Percentiles rank a stretch among this genome's conserved stretches.
phyloP scores from a whole-genome alignment of 2,888 invertebrate species.

The Hyposoter didymator region DNA sequence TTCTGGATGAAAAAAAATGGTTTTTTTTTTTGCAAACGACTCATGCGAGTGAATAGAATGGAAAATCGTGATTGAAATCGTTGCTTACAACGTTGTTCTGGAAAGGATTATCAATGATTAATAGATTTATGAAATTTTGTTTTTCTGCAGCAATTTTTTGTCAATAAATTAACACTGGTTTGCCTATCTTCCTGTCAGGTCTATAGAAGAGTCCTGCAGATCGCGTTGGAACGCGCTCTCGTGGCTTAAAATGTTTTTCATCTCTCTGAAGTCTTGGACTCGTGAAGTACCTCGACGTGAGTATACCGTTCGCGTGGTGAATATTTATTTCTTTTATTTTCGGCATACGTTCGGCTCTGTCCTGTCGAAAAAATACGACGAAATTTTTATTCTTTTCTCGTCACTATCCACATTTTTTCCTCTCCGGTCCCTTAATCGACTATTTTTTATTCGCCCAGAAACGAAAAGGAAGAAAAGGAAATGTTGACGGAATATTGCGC shows the following conservation, averaged over 20 bases:
- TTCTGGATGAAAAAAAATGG: not conserved
- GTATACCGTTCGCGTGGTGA: slow-evolving; percentile 68
- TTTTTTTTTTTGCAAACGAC: not conserved
- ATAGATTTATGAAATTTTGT: not conserved
- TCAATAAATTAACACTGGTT: slow-evolving; percentile 60
- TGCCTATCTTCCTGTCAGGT: slow-evolving; percentile 79
- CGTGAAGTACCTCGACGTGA: slow-evolving; percentile 77
- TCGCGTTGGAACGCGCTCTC: slow-evolving; percentile 77
- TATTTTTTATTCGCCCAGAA: not conserved
- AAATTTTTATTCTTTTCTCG: not conserved
- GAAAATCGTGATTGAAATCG: slow-evolving; percentile 49
- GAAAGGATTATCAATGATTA: not conserved
- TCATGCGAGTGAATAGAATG: not conserved
- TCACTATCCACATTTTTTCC: not conserved
- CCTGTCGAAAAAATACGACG: not conserved
- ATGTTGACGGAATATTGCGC: not conserved
- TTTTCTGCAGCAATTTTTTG: not conserved
- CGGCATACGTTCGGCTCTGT: slow-evolving; percentile 27
- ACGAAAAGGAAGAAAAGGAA: slow-evolving; percentile 11
- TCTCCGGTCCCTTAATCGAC: not conserved
- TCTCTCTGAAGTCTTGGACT: slow-evolving; percentile 74
- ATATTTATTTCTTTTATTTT: slow-evolving; percentile 22
- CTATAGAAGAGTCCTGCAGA: slow-evolving; percentile 78
- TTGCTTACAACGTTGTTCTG: slow-evolving; percentile 67
- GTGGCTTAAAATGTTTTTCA: slow-evolving; percentile 77